Percentiles rank a stretch among this genome's conserved stretches.
Evolutionary conservation across 2,888 invertebrate species (phyloP).

Genomic region (Drosophila kokeensis): DNA sequence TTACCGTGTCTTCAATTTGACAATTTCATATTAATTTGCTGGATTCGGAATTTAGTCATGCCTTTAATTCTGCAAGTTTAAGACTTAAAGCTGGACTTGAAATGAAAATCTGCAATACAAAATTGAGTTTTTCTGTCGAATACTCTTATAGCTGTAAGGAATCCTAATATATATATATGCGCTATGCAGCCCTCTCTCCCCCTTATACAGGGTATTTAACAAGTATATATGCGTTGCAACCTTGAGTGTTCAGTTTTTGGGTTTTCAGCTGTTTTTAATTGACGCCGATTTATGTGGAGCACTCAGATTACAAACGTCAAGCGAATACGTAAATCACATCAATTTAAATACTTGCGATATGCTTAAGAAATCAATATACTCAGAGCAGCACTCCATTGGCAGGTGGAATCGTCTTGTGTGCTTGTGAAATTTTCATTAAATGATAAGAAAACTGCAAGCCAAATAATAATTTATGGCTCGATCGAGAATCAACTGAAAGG

Average conservation of each 20-base stretch:
- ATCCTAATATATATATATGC: too few relatives aligned
- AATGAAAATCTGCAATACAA: not conserved
- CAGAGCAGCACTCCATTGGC: conserved; percentile 6
- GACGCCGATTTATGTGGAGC: conserved; percentile 60
- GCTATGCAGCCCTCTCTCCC: too few relatives aligned
- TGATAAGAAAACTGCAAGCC: conserved; percentile 50
- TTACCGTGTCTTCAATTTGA: conserved; percentile 26
- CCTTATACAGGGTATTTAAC: not conserved
- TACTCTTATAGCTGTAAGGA: not conserved
- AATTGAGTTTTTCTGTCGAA: not conserved
- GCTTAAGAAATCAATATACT: conserved; percentile 34
- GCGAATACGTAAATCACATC: conserved; percentile 54
- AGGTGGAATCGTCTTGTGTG: conserved; percentile 8
- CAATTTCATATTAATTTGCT: conserved; percentile 38
- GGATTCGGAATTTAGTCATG: conserved; percentile 19
- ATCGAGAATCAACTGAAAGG: conserved; percentile 12
- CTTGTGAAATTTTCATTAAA: conserved; percentile 51
- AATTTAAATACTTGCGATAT: conserved; percentile 40
- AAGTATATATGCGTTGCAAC: not conserved
- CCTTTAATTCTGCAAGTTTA: not conserved
- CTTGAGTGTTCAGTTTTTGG: not conserved
- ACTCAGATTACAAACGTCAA: conserved; percentile 44
- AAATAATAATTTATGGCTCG: conserved; percentile 47
- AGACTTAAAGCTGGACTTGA: not conserved
- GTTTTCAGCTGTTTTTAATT: conserved; percentile 1